Base-by-base conservation (phyloP, 2,797 vertebrate genomes). In the Xenopus petersii region DNA sequence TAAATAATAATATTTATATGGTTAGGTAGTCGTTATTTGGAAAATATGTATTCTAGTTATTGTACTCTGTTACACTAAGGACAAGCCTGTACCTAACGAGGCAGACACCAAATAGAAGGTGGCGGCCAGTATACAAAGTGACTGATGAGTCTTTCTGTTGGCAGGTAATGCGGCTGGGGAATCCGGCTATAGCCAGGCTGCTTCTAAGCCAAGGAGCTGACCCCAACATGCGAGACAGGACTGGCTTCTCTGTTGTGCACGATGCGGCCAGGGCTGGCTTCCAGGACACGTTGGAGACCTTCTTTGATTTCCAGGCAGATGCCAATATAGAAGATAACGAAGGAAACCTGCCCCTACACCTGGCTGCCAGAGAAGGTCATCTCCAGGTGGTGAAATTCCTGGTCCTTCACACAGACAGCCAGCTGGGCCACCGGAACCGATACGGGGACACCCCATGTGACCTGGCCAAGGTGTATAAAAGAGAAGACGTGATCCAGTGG, bases 221-320 rank as follows among this genome's bases (percentile, higher is more conserved):
- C 84, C 94, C 94, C 10, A 85, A 95, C 81, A 70, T 87, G 74
- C 92, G 74, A 2, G 97, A 99, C 90, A 85, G 86, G 47, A 85
- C 86, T 30, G 84, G 86, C 48, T 93, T 97, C 81, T 95, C 95
- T 1, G 87, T 94, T n/a, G 85, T 87, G 11, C 97, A 98, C 72
- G 97, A 98, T 79, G 92, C 92, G 0, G 96, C 97, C 75, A 91
- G 95, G 62, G 95, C 93, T 13, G 97, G 97, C 0, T 95, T 93
- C 82, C 80, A 84, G 82, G 93, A 96, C 78, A 93, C 92, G 17
- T 86, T 98, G 86, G 86, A 88, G 81, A 88, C 88, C 81, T 89
- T 98, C 79, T 75, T 93, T 81, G 81, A 88, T 42, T 85, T 92
- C 75, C 80, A 88, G 3, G 96, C 94, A 6, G 90, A 97, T 59